Conservation (phyloP, 2,797 vertebrate species). For the Lophotriccus pileatus region DNA sequence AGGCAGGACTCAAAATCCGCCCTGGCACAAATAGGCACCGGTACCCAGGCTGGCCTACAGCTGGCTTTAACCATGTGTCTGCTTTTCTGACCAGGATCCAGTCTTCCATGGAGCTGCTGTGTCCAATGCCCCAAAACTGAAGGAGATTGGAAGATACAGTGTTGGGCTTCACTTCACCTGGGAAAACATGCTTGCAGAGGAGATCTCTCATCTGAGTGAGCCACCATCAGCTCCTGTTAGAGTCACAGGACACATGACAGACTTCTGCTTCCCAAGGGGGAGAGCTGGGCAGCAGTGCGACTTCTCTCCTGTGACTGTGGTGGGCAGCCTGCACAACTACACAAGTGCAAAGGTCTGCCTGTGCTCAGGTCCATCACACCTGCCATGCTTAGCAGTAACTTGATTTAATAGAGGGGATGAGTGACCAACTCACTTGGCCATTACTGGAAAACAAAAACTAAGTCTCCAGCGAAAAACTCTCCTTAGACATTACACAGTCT, state of each 20-base stretch:
- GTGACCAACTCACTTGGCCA: neutral
- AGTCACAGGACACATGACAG: neutral
- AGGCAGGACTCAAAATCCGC: neutral
- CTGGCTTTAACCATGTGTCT: accelerated
- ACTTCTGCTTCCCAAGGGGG: accelerated
- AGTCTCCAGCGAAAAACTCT: neutral
- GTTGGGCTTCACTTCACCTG: neutral
- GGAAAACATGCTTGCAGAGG: accelerated
- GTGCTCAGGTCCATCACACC: neutral
- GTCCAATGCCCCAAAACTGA: neutral
- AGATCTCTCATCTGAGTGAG: neutral
- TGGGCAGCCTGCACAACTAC: accelerated
- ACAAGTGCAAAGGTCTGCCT: neutral
- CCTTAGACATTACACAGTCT: neutral
- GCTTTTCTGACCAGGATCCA: neutral
- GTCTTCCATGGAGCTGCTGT: neutral
- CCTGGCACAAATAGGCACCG: neutral
- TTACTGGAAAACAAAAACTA: neutral
- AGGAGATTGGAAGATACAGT: neutral
- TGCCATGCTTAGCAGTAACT: accelerated
- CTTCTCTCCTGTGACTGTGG: neutral
- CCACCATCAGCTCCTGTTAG: neutral
- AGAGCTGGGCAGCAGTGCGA: neutral
- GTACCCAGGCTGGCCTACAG: neutral
- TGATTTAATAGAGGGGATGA: neutral